These are phyloP conservation scores for Allophyes oxyacanthae DNA, from an alignment of 2,888 invertebrate genomes.

Conservation along the genomic window DNA sequence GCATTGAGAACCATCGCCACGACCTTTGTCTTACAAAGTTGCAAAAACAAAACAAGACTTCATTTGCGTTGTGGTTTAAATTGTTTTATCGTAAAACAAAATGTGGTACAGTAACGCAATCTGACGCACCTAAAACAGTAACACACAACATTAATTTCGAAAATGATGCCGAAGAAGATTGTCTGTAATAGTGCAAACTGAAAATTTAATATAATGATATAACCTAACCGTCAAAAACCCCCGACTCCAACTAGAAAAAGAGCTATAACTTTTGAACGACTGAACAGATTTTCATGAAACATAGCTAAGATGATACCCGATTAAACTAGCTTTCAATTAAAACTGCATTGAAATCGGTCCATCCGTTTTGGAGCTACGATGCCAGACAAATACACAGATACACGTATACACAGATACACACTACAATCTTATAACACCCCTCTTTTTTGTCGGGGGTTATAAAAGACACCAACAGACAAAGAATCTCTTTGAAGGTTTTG, in stretches of 20 bases:
- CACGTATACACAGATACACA: too few relatives aligned
- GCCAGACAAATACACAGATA: too few relatives aligned
- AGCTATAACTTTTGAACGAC: too few relatives aligned
- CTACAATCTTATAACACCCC: too few relatives aligned
- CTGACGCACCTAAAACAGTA: conserved; percentile 7
- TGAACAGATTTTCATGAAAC: too few relatives aligned
- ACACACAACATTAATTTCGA: conserved; percentile 9
- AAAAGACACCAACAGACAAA: conserved; percentile 26
- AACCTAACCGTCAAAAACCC: too few relatives aligned
- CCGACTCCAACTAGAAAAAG: too few relatives aligned
- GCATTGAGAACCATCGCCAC: conserved; percentile 27
- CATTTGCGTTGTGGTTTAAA: conserved; percentile 30
- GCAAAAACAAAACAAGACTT: conserved; percentile 44
- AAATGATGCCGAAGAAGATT: conserved; percentile 29
- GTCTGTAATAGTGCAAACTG: conserved; percentile 14
- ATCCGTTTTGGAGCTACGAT: too few relatives aligned
- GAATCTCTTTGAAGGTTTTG: conserved; percentile 50
- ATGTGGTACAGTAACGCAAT: conserved; percentile 21
- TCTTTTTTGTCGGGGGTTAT: too few relatives aligned
- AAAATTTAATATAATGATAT: conserved; percentile 25
- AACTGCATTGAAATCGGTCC: too few relatives aligned
- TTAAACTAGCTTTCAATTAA: too few relatives aligned
- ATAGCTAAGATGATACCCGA: too few relatives aligned
- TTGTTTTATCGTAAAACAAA: conserved; percentile 26
- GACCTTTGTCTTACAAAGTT: conserved; percentile 31